Conservation (phyloP, 2,797 vertebrate genomes). For the Xyrichtys novacula region DNA sequence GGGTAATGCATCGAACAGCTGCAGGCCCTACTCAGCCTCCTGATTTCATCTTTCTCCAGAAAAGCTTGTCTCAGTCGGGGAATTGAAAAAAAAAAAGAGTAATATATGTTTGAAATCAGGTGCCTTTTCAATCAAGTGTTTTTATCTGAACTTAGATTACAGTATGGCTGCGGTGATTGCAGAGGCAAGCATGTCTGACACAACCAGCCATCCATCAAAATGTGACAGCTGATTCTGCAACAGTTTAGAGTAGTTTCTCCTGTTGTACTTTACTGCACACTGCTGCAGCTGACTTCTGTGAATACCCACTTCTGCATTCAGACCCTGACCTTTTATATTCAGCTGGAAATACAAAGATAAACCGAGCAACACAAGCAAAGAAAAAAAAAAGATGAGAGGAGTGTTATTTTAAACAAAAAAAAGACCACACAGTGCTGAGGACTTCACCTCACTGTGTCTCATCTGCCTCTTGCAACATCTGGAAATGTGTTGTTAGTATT, state of each 20-base stretch:
- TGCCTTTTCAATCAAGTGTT: slow-evolving; percentile 41
- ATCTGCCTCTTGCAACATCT: slow-evolving; percentile 31
- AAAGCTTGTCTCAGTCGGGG: background rate
- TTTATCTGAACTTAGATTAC: slow-evolving; percentile 46
- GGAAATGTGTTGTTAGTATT: slow-evolving; percentile 29
- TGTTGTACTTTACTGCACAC: slow-evolving; percentile 36
- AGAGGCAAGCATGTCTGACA: slow-evolving; percentile 31
- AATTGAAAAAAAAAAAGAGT: slow-evolving; percentile 7
- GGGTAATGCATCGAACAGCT: slow-evolving; percentile 12
- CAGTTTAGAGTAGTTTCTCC: slow-evolving; percentile 21
- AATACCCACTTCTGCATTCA: slow-evolving; percentile 33
- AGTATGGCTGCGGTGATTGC: slow-evolving; percentile 35
- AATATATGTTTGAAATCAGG: slow-evolving; percentile 18
- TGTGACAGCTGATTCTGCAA: slow-evolving; percentile 57
- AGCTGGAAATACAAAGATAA: slow-evolving; percentile 42
- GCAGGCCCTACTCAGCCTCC: background rate
- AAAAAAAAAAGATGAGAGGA: background rate
- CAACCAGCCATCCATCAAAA: slow-evolving; percentile 61
- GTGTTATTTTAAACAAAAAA: slow-evolving; percentile 15
- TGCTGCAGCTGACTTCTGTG: slow-evolving; percentile 23
- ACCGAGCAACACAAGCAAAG: slow-evolving; percentile 13
- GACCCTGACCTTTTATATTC: slow-evolving; percentile 55
- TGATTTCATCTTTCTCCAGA: slow-evolving; percentile 21
- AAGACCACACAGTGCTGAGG: background rate
- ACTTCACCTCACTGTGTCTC: slow-evolving; percentile 12